Evolutionary conservation across 92 coral and sea anemone genomes (phyloP).

Genomic region (Actinernus sp.): DNA sequence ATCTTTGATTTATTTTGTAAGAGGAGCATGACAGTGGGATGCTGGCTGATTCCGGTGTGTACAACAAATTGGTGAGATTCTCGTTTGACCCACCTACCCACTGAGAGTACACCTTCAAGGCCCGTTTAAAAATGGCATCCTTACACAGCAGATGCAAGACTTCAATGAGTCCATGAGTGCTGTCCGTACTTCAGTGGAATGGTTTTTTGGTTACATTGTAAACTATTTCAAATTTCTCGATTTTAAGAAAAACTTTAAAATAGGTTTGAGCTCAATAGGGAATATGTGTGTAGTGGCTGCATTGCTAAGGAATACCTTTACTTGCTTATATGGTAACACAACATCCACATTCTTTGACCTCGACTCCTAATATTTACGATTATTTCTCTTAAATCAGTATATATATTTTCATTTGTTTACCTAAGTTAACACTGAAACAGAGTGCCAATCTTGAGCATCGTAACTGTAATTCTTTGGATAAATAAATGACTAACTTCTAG

Average conservation of each 20-base stretch:
- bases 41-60: too few relatives aligned
- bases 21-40: too few relatives aligned
- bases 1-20: too few relatives aligned
- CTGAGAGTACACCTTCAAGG: slow-evolving; percentile 33
- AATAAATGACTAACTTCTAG: too few relatives aligned
- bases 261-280: slow-evolving; percentile 37
- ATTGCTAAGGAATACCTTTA: slow-evolving; percentile 47
- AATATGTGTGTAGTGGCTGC: slow-evolving; percentile 57
- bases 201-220: slow-evolving; percentile 54
- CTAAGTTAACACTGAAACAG: too few relatives aligned
- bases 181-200: slow-evolving; percentile 50
- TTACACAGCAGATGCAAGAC: slow-evolving; percentile 51
- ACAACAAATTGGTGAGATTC: too few relatives aligned
- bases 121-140: slow-evolving; percentile 39
- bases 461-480: too few relatives aligned
- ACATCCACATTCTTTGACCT: slow-evolving; percentile 38
- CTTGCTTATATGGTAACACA: slow-evolving; percentile 51
- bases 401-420: slow-evolving; percentile 20
- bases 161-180: slow-evolving; percentile 50
- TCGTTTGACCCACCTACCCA: slow-evolving; percentile 46
- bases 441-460: too few relatives aligned
- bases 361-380: slow-evolving; percentile 46
- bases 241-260: slow-evolving; percentile 40
- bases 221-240: slow-evolving; percentile 57
- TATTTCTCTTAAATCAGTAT: slow-evolving; percentile 39